phyloP scores from a whole-genome alignment of 2,797 vertebrate species.

The Halcyon leucocephala region DNA sequence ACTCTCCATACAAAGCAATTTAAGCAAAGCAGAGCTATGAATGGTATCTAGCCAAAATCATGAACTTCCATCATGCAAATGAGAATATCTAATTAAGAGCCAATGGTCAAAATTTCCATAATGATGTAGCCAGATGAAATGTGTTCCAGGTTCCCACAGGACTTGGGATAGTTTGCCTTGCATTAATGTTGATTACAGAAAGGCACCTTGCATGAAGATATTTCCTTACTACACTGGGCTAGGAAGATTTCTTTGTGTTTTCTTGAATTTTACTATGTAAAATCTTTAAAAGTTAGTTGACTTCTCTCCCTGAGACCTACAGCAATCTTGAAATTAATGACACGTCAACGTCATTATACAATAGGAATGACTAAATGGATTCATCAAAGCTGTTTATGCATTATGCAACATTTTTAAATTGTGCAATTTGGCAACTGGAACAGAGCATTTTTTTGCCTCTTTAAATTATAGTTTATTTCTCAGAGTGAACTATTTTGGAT shows the following conservation, averaged over 20 bases:
- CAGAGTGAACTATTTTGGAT: conserved; percentile 14
- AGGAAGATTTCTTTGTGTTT: background rate
- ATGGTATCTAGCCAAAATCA: conserved; percentile 60
- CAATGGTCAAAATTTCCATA: conserved; percentile 72
- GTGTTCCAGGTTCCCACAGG: conserved; percentile 43
- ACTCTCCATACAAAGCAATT: background rate
- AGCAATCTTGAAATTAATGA: conserved; percentile 29
- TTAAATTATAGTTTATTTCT: conserved; percentile 62
- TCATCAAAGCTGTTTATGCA: conserved; percentile 49
- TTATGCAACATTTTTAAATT: conserved; percentile 50
- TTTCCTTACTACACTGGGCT: background rate
- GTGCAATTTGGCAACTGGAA: conserved; percentile 27
- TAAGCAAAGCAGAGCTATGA: background rate
- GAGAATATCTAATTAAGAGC: conserved; percentile 64
- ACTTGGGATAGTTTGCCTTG: conserved; percentile 44
- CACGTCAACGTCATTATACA: background rate
- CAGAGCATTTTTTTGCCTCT: conserved; percentile 24
- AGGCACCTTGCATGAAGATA: conserved; percentile 25
- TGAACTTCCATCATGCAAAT: conserved; percentile 64
- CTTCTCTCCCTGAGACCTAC: background rate
- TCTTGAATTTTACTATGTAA: background rate
- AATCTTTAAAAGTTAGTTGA: background rate
- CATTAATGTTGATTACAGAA: conserved; percentile 52
- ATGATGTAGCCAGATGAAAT: conserved; percentile 60
- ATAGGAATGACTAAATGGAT: conserved; percentile 29